Conservation (phyloP, 1,140 invertebrate genomes). For the Wiebesia pumilae region DNA sequence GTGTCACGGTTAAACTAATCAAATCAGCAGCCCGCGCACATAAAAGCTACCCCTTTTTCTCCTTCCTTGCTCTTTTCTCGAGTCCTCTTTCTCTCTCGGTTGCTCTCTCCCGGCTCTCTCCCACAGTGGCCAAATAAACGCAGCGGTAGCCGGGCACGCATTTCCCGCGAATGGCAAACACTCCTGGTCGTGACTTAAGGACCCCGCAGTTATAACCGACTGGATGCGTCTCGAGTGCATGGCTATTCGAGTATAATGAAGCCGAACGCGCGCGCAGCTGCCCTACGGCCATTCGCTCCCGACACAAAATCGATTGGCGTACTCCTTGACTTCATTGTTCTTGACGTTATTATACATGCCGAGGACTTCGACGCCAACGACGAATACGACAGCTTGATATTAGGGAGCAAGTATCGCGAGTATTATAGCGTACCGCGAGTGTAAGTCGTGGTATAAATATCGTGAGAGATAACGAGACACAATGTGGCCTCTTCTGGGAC, state of each 20-base stretch:
- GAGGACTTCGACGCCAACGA: neutral
- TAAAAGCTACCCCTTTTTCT: neutral
- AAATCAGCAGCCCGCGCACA: neutral
- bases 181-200: neutral
- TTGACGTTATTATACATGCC: slow-evolving; percentile 27
- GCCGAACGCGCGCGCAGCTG: slow-evolving; percentile 3
- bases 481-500: neutral
- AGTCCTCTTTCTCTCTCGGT: slow-evolving; percentile 7
- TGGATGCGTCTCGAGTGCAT: slow-evolving; percentile 23
- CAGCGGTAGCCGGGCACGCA: slow-evolving; percentile 9
- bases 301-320: neutral
- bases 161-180: slow-evolving; percentile 29
- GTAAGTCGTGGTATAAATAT: neutral
- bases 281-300: neutral
- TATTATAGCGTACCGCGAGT: neutral
- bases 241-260: slow-evolving; percentile 11
- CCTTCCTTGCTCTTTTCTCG: neutral
- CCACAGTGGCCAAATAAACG: slow-evolving; percentile 44
- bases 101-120: neutral
- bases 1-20: slow-evolving; percentile 13
- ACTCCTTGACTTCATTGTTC: slow-evolving; percentile 43
- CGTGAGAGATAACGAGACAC: slow-evolving; percentile 40
- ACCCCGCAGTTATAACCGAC: neutral
- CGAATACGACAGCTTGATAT: neutral
- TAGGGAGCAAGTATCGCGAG: neutral